Conservation (phyloP, 1,140 invertebrate genomes). For the Leptopilina boulardi region DNA sequence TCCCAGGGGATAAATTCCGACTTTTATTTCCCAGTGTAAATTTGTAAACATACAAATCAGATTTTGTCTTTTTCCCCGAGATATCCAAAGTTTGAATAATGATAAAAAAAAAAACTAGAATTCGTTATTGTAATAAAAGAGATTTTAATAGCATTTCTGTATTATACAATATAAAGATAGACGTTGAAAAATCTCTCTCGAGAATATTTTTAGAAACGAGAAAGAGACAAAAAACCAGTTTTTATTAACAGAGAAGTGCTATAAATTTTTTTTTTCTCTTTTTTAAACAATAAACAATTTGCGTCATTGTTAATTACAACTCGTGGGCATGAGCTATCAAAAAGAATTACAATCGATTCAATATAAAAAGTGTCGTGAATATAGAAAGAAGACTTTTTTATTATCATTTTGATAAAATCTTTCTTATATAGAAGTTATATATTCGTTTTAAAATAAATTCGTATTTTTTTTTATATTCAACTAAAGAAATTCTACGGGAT, state of each 20-base stretch:
- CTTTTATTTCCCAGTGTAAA: conserved; percentile 12
- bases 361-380: background rate
- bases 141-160: background rate
- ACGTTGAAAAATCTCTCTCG: too few species aligned
- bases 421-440: too few species aligned
- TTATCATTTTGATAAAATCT: background rate
- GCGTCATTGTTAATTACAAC: conserved; percentile 39
- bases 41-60: background rate
- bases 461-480: too few species aligned
- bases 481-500: background rate
- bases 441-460: too few species aligned
- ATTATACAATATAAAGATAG: conserved; percentile 39
- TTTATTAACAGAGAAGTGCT: conserved; percentile 36
- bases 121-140: background rate
- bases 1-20: background rate
- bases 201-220: too few species aligned
- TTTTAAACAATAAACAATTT: conserved; percentile 38
- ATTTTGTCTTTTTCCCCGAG: background rate
- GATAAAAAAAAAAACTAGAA: background rate
- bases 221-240: too few species aligned
- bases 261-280: conserved; percentile 40
- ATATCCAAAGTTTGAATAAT: background rate
- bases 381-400: background rate
- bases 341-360: conserved; percentile 14
- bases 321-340: conserved; percentile 14